These are phyloP conservation scores for Microtus montanus DNA, from an alignment of 2,113 vertebrate species.

Conservation along the genomic window DNA sequence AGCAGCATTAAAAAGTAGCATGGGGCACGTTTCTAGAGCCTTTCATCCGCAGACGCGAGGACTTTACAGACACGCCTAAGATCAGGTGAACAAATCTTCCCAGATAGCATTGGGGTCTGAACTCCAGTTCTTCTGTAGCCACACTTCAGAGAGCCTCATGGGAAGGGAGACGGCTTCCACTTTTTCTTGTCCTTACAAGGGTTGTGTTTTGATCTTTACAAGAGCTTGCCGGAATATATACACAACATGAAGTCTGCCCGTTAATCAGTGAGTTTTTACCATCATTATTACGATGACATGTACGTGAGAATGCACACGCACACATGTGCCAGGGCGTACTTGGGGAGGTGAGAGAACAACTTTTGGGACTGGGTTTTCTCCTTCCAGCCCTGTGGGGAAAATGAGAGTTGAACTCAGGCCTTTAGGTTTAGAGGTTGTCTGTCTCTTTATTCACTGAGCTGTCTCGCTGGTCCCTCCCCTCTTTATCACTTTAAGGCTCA, in stretches of 20 bases:
- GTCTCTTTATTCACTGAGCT: not conserved
- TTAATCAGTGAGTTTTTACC: not conserved
- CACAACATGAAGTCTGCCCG: not conserved
- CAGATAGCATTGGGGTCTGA: not conserved
- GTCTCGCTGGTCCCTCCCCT: not conserved
- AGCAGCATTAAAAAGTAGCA: conserved; percentile 56
- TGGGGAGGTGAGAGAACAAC: no score
- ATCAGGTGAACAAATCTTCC: not conserved
- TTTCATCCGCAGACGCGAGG: conserved; percentile 52
- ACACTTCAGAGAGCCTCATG: not conserved
- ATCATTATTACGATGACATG: no score
- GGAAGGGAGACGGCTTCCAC: not conserved
- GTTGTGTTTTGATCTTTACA: not conserved
- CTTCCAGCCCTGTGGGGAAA: not conserved
- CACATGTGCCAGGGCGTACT: not conserved
- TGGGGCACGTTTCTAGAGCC: conserved; percentile 46
- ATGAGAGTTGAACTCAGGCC: not conserved
- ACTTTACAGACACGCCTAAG: conserved; percentile 28
- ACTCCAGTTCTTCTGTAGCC: not conserved
- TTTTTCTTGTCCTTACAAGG: not conserved
- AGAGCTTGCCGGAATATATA: not conserved
- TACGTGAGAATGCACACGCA: no score
- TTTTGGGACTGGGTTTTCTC: not conserved
- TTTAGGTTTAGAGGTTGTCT: not conserved
- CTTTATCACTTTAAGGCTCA: not conserved